Evolutionary conservation across 2,888 invertebrate genomes (phyloP), one percentile per base, ranked within the genome.

Genomic region (Parnassius mnemosyne): DNA sequence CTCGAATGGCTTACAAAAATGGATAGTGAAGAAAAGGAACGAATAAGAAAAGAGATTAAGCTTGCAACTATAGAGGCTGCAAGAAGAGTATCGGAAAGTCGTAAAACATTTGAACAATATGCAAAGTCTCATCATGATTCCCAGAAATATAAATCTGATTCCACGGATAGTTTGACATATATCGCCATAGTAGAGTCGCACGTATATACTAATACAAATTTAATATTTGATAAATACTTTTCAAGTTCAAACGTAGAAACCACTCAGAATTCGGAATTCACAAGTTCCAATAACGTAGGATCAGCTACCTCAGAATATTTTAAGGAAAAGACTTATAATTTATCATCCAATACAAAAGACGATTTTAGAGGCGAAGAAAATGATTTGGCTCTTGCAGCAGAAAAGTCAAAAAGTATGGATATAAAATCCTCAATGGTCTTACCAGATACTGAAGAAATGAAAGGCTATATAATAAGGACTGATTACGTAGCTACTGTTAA

Each of bases 131-230:
- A 41, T 25, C 13, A 55, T 12, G 20, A 55, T 50, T 9, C 13
- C 3, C 10, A n/a, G 7, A 44, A 54, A 3, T 12, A 42, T 0
- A 52, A 57, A 50, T 47, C 10, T 20, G 50, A 52, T 10, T 51
- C 44, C 9, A 20, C 51, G 10, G 58, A 58, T 10, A 20, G 60
- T n/a, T 44, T 70, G 63, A 87, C 77, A 57, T 91, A 90, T 53
- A 66, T 87, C 51, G 90, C 89, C 2, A 80, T 85, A 46, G 89
- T 90, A n/a, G 87, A 91, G 68, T 77, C 91, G 5, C 91, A 91
- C 61, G 84, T 87, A 9, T 90, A 85, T 34, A 89, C 90, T 3
- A 89, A 90, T 51, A 81, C 81, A 71, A 83, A 89, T 55, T 81
- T 84, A 2, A 85, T 91, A 55, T 79, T 87, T 53, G 81, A 85